Conservation (phyloP, 1,140 invertebrate genomes). For the Achatina immaculata region DNA sequence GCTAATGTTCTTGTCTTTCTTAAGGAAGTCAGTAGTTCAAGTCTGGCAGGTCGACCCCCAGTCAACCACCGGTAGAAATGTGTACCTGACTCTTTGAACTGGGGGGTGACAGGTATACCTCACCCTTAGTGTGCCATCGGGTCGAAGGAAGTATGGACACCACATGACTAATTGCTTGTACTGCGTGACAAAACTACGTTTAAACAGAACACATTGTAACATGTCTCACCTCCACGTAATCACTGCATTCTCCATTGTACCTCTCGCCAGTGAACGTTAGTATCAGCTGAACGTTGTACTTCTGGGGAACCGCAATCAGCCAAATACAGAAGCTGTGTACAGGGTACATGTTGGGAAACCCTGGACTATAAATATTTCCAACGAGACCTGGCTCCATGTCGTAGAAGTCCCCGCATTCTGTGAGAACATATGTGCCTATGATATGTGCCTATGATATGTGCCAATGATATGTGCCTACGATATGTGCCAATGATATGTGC, state of each 20-base stretch:
- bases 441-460: neutral
- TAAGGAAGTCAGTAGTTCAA: too few relatives aligned
- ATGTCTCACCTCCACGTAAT: conserved; percentile 8
- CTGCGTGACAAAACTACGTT: neutral
- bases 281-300: neutral
- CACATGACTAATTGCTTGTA: neutral
- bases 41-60: too few relatives aligned
- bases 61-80: neutral
- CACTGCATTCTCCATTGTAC: neutral
- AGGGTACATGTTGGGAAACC: neutral
- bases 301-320: neutral
- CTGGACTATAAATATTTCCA: neutral
- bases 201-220: neutral
- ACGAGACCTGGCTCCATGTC: neutral
- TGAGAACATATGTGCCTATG: too few relatives aligned
- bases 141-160: neutral
- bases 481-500: too few relatives aligned
- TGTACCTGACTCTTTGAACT: neutral
- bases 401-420: conserved; percentile 21
- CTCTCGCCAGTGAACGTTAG: neutral
- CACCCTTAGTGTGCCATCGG: neutral
- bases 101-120: neutral
- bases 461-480: too few relatives aligned
- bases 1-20: too few relatives aligned
- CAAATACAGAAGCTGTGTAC: neutral